Base-by-base conservation (phyloP, 1,140 invertebrate species). In the Brachionus manjavacas region DNA sequence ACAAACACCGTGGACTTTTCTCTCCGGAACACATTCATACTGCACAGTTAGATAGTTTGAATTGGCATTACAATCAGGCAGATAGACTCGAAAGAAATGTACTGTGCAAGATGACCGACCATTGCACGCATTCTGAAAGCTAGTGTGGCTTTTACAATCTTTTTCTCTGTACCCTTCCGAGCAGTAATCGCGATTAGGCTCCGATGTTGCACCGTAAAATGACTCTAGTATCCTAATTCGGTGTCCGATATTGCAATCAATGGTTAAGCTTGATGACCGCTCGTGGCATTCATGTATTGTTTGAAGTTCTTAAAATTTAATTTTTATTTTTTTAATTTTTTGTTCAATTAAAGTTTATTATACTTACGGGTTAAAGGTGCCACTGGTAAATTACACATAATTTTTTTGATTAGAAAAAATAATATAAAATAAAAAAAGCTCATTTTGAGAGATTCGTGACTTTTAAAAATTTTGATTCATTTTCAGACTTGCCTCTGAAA, bases 51-150 rank as follows among this genome's bases (percentile, higher is more conserved):
- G 23, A 83, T 83, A 83, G 52, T 83, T 55, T 8, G 80, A 68
- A 72, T 83, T 83, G 14, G 39, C 28, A 72, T 49, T 39, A 52
- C 80, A 68, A 43, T 83, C 41, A n/a, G 23, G 20, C 28, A 66
- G 60, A 83, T 68, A 81, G 23, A 68, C 60, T 31, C 80, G 80
- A 31, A 52, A 68, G 23, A 83, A 68, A 83, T 83, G 80, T n/a
- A 83, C 55, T 28, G 80, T 70, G 70, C 80, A 83, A 83, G 28
- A n/a, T 14, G 55, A 31, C 3, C 80, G 80, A 23, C 80, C 80
- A 83, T 66, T 68, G 31, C 80, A 83, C 9, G 80, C 80, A 68
- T 66, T 68, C 41, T 66, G 55, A 83, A 83, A 83, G 49, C 80
- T 83, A n/a, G 80, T 83, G 49, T 83, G 39, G 31, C 55, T 55